Percentiles rank a stretch among this genome's conserved stretches.
phyloP scores from a whole-genome alignment of 92 coral and sea anemone genomes.

The Chrysogorgia sp. region DNA sequence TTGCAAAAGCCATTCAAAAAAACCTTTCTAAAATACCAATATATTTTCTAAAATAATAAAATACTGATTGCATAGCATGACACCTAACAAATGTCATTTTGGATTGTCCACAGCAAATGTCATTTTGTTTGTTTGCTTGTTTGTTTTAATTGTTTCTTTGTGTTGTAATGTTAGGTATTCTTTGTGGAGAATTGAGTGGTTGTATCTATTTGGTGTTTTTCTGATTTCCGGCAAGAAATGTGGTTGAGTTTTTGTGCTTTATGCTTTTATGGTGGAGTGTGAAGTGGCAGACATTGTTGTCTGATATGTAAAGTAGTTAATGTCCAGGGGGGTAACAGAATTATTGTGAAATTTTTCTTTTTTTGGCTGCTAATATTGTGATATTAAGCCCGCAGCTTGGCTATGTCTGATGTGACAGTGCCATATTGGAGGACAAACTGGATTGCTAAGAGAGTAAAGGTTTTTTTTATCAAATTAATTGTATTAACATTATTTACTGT shows the following conservation, averaged over 20 bases:
- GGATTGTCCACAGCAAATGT: too few species aligned
- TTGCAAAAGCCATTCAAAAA: too few species aligned
- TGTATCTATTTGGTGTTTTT: conserved; percentile 4
- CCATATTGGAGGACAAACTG: conserved; percentile 42
- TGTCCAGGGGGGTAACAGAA: not conserved
- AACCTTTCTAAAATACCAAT: too few species aligned
- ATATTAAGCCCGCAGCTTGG: conserved; percentile 33
- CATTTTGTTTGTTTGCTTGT: not conserved
- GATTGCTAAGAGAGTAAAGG: conserved; percentile 35
- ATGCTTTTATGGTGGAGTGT: not conserved
- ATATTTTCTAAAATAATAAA: too few species aligned
- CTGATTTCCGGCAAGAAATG: not conserved
- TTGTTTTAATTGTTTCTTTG: not conserved
- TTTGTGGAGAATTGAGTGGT: conserved; percentile 7
- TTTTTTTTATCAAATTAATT: conserved; percentile 44
- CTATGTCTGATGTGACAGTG: conserved; percentile 39
- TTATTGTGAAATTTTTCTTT: not conserved
- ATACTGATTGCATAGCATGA: too few species aligned
- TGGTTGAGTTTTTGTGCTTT: too few species aligned
- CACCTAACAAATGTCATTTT: too few species aligned
- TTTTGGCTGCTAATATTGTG: conserved; percentile 40
- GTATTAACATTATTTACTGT: conserved; percentile 28
- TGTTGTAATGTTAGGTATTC: conserved; percentile 1
- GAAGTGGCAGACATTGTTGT: not conserved
- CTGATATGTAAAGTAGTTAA: not conserved